Evolutionary conservation across 2,113 vertebrate genomes (phyloP).

Genomic region (Athene cunicularia): DNA sequence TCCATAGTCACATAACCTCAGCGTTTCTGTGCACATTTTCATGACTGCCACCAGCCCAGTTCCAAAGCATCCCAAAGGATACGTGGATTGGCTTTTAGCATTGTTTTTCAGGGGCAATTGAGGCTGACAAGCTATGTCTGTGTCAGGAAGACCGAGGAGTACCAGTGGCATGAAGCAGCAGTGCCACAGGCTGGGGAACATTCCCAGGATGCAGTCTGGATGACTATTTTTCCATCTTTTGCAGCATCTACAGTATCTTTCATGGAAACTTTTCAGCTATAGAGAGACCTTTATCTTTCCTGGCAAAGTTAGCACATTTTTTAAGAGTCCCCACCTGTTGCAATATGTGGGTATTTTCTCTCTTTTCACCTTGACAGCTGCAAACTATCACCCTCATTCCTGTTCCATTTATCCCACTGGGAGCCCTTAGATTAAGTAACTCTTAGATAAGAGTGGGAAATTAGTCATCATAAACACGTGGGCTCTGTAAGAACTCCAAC

Average conservation of each 20-base stretch:
- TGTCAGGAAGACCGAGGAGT: not conserved
- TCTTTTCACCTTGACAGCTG: conserved; percentile 62
- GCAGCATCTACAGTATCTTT: not conserved
- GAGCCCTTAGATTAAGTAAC: conserved; percentile 46
- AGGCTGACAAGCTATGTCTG: not conserved
- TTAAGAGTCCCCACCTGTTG: not conserved
- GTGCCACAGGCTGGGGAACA: not conserved
- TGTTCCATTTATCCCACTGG: conserved; percentile 24
- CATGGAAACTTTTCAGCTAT: not conserved
- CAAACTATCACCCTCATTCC: not conserved
- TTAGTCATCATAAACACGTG: conserved; percentile 56
- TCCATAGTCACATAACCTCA: not conserved
- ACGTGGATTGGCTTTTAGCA: fast-evolving
- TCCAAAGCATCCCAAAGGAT: not conserved
- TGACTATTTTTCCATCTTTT: not conserved
- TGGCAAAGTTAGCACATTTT: conserved; percentile 3
- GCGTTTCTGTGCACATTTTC: fast-evolving
- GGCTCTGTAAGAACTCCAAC: conserved; percentile 19
- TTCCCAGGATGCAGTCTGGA: fast-evolving
- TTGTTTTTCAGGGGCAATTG: not conserved
- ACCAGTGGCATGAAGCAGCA: not conserved
- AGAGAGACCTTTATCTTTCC: not conserved
- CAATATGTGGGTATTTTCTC: conserved; percentile 57
- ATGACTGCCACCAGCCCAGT: not conserved
- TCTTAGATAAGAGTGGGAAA: conserved; percentile 48